A percentile compares a stretch with the other conserved stretches of the same genome.
These are phyloP conservation scores for Salvelinus fontinalis DNA, from an alignment of 2,113 vertebrate species.

Conservation along the genomic window DNA sequence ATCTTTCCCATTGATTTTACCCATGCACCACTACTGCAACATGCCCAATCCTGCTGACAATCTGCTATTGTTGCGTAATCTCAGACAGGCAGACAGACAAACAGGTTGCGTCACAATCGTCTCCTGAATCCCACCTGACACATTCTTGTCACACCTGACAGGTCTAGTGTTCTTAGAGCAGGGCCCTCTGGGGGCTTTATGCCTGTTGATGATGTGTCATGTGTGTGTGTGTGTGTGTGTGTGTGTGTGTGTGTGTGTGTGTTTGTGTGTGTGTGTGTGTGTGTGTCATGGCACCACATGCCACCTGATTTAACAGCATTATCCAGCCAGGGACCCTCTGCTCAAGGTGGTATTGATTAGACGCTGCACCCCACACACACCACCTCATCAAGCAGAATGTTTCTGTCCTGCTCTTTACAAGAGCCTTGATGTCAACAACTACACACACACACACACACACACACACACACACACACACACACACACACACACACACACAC, in stretches of 20 bases:
- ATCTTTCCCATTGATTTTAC: no score
- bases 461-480: background rate
- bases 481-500: constrained; percentile 1
- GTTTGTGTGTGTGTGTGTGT: no score
- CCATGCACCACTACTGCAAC: no score
- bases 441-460: constrained; percentile 3
- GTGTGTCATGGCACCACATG: background rate
- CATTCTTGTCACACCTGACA: background rate
- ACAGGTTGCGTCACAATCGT: no score
- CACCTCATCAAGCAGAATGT: no score
- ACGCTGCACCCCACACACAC: background rate
- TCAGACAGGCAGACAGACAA: background rate
- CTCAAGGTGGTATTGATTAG: background rate
- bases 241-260: no score
- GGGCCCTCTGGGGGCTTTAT: background rate
- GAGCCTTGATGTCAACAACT: background rate
- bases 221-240: no score
- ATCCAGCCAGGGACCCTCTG: background rate
- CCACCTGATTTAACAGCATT: constrained; percentile 1
- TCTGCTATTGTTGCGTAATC: no score
- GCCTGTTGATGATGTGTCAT: background rate
- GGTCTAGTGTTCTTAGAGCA: background rate
- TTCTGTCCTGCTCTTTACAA: no score
- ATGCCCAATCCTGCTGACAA: no score
- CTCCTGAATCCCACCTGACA: constrained; percentile 10